phyloP scores from a whole-genome alignment of 2,888 invertebrate genomes.

The Dugesia japonica region DNA sequence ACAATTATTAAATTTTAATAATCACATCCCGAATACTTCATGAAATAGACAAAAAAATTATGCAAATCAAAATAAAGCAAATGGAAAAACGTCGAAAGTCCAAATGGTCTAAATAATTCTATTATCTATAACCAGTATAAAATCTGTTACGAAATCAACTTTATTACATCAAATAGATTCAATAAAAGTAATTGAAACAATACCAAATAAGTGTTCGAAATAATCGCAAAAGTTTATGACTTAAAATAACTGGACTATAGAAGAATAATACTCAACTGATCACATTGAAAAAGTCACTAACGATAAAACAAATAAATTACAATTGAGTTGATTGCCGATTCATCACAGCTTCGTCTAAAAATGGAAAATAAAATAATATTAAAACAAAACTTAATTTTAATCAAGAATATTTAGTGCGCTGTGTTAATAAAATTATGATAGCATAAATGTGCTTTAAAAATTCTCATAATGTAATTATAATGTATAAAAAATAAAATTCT shows the following conservation, averaged over 20 bases:
- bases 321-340: constrained; percentile 15
- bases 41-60: constrained; percentile 1
- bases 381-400: too few species aligned
- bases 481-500: too few species aligned
- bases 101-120: constrained; percentile 3
- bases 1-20: too few species aligned
- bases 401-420: too few species aligned
- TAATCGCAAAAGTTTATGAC: neutral
- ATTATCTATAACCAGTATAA: neutral
- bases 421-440: too few species aligned
- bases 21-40: neutral
- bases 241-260: constrained; percentile 16
- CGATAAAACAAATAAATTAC: neutral
- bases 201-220: neutral
- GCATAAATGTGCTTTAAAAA: too few species aligned
- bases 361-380: neutral
- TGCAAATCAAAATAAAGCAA: constrained; percentile 15
- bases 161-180: neutral
- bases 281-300: constrained; percentile 3
- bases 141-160: neutral
- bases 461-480: too few species aligned
- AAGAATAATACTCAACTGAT: neutral
- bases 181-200: constrained; percentile 15
- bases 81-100: neutral
- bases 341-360: constrained; percentile 20